Percentiles rank a stretch among this genome's conserved stretches.
Evolutionary conservation across 2,113 vertebrate genomes (phyloP).

Genomic region (Odontophorus gujanensis): DNA sequence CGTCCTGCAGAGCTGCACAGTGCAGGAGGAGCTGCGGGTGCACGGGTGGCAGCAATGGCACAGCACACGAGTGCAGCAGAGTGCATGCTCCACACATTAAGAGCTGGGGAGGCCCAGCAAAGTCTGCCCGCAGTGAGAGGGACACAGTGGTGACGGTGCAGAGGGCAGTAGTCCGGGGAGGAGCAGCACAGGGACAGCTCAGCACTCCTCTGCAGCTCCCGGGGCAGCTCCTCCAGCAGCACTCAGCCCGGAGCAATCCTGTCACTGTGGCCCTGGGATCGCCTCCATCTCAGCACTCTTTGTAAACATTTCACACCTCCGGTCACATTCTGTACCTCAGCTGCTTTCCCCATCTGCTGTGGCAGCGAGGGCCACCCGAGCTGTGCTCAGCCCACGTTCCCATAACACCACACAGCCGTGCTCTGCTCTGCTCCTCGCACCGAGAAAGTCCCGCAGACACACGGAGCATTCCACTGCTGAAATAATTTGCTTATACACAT

Average conservation of each 20-base stretch:
- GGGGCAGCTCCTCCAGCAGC: too few species aligned
- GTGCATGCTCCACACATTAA: background rate
- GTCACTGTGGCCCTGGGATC: background rate
- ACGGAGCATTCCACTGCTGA: background rate
- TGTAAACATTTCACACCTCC: background rate
- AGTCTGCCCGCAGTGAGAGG: background rate
- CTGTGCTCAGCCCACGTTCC: accelerated
- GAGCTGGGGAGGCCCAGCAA: background rate
- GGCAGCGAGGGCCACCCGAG: background rate
- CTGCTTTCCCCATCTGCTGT: background rate
- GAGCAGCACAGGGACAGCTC: background rate
- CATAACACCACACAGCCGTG: background rate
- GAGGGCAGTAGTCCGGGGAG: background rate
- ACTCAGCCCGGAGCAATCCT: too few species aligned
- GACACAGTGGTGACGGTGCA: too few species aligned
- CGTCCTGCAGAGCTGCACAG: background rate
- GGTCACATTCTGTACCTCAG: background rate
- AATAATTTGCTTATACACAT: background rate
- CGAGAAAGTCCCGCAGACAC: background rate
- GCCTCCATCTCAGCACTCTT: background rate
- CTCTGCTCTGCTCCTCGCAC: background rate
- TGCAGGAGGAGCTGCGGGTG: too few species aligned
- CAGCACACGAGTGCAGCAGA: background rate
- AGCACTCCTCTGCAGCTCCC: background rate
- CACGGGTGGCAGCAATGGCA: background rate